Evolutionary conservation across 2,888 invertebrate species (phyloP), one percentile per base, ranked within the genome.

Genomic region (Ellobium chinense): DNA sequence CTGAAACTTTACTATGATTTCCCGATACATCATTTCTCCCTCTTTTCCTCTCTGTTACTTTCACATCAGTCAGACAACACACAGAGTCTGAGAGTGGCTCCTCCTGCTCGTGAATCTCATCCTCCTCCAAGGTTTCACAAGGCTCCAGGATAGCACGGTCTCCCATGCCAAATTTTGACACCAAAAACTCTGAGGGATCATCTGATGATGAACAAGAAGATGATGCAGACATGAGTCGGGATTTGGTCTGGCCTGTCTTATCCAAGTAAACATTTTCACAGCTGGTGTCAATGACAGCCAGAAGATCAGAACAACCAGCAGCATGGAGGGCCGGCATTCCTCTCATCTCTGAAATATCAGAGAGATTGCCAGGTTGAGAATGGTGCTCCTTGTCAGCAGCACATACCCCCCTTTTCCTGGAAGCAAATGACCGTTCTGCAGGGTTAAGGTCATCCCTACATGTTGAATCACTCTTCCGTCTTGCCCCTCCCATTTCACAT

Each of bases 211-310:
- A 80, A n/a, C 31, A 63, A 1, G 56, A 80, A 12, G 74, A 80
- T 4, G 80, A 74, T 24, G 60, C 31, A 12, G 80, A 74, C 39
- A 60, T n/a, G 14, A 60, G 74, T 5, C 31, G 21, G 31, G 12
- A 65, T n/a, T 65, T 72, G 4, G 62, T 36, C 18, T 68, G 68
- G 14, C 77, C 68, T 1, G 58, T 7, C 29, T 37, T 63, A 37
- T 72, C 65, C n/a, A 78, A 18, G 24, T 72, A 78, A 5, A 78
- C 78, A 63, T 74, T 74, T n/a, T 74, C 74, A 74, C 80, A 73
- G 65, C 74, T 80, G 62, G 80, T 39, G 18, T 69, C 80, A 34
- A 80, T 66, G 36, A 75, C 80, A 24, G 80, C 74, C 27, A 80
- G 54, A 21, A 75, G 46, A 24, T 80, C 72, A 34, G 73, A 60